Percentiles rank a stretch among this genome's conserved stretches.
Evolutionary conservation across 2,888 invertebrate genomes (phyloP).

Genomic region (Amphipyra berbera): DNA sequence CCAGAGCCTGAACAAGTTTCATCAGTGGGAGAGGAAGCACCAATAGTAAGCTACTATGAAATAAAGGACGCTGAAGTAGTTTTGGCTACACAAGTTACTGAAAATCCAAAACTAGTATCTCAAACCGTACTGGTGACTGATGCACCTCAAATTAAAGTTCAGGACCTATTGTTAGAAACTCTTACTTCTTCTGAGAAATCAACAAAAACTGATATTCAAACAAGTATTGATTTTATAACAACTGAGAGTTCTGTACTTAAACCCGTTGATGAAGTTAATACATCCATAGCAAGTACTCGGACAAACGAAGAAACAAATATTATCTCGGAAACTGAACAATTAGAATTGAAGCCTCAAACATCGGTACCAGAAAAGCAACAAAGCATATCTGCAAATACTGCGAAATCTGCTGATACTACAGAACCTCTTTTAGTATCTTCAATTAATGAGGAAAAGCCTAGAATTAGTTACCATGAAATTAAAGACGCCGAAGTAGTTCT

Average conservation of each 20-base stretch:
- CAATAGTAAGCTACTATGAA: constrained; percentile 21
- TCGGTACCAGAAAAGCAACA: constrained; percentile 1
- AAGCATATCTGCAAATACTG: constrained; percentile 4
- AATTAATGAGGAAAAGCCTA: constrained; percentile 52
- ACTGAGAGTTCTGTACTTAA: constrained; percentile 13
- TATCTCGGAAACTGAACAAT: not conserved
- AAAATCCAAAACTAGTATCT: not conserved
- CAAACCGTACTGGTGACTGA: not conserved
- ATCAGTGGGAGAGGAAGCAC: not conserved
- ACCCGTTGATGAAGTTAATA: constrained; percentile 24
- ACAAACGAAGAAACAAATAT: not conserved
- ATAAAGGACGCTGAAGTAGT: constrained; percentile 15
- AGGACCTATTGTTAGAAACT: constrained; percentile 21
- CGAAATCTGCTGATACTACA: not conserved
- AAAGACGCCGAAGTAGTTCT: constrained; percentile 66
- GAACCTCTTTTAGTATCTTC: constrained; percentile 12
- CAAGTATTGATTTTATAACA: constrained; percentile 26
- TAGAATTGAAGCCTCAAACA: not conserved
- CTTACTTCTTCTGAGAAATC: not conserved
- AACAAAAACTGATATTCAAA: constrained; percentile 16
- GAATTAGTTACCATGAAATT: constrained; percentile 62
- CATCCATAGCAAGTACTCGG: not conserved
- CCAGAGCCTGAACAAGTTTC: constrained; percentile 2
- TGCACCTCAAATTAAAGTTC: constrained; percentile 2
- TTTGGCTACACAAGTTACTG: constrained; percentile 1